Percentiles rank a stretch among this genome's conserved stretches.
These are phyloP conservation scores for Fragum fragum DNA, from an alignment of 2,888 invertebrate genomes.

Conservation along the genomic window DNA sequence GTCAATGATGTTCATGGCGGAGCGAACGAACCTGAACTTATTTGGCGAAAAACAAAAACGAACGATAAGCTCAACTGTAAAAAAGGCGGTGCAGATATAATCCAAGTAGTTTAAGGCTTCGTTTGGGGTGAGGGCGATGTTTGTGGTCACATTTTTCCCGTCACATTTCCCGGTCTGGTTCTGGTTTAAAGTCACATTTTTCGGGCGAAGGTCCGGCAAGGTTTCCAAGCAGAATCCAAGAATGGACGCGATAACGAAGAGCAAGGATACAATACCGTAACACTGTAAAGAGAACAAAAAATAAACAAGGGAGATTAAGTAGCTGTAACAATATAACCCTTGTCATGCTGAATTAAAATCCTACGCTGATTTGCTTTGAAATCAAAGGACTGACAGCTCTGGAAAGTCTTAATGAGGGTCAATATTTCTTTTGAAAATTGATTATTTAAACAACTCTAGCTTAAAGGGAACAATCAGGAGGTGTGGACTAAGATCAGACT, in stretches of 20 bases:
- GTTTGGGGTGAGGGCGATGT: constrained; percentile 71
- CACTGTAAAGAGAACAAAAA: constrained; percentile 72
- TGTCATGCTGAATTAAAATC: no score
- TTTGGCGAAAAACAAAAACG: constrained; percentile 83
- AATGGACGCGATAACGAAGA: constrained; percentile 85
- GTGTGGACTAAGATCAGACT: no score
- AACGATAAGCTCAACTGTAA: constrained; percentile 84
- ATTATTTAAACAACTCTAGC: no score
- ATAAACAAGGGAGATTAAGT: no score
- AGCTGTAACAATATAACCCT: no score
- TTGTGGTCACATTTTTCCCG: constrained; percentile 57
- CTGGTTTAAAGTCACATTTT: constrained; percentile 52
- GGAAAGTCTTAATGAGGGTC: no score
- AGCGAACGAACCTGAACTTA: constrained; percentile 81
- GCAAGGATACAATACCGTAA: constrained; percentile 84
- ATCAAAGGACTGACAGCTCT: no score
- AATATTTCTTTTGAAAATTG: no score
- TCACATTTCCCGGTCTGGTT: constrained; percentile 63
- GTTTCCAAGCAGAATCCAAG: constrained; percentile 85
- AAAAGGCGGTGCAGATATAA: constrained; percentile 85
- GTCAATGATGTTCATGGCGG: constrained; percentile 85
- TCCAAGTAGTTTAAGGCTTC: constrained; percentile 81
- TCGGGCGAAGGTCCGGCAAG: constrained; percentile 76
- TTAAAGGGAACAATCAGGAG: no score
- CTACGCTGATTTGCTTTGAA: no score